Evolutionary conservation across 2,888 invertebrate genomes (phyloP).

Genomic region (Lasioglossum malachurum): DNA sequence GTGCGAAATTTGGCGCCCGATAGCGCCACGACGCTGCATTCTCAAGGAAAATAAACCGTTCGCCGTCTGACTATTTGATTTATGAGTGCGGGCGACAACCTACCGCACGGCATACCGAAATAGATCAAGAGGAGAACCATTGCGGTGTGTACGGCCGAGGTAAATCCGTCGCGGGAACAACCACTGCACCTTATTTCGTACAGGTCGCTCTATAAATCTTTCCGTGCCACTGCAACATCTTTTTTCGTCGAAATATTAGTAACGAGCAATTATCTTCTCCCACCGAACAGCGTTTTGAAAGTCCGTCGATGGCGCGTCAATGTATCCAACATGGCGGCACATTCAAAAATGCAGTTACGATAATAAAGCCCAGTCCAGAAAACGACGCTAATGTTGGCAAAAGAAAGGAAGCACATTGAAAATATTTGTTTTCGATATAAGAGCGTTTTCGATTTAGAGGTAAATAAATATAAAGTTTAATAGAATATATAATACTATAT

Average conservation of each 20-base stretch:
- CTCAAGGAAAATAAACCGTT: conserved; percentile 65
- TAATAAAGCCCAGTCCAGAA: background rate
- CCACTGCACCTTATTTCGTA: conserved; percentile 58
- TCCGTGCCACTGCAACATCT: background rate
- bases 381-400: background rate
- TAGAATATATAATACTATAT: too few species aligned
- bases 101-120: conserved; percentile 81
- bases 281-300: background rate
- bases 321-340: background rate
- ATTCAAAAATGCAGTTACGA: background rate
- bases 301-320: background rate
- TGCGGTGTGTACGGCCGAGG: conserved; percentile 53
- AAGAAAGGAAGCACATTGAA: background rate
- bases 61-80: conserved; percentile 78
- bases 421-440: background rate
- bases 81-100: conserved; percentile 80
- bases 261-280: background rate
- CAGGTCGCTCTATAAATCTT: conserved; percentile 30
- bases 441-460: background rate
- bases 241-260: background rate
- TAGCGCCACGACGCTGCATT: conserved; percentile 63
- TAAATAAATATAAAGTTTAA: background rate
- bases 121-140: conserved; percentile 74
- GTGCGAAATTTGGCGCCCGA: conserved; percentile 68
- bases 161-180: conserved; percentile 64